Evolutionary conservation across 2,888 invertebrate genomes (phyloP), one percentile per base, ranked within the genome.

Genomic region (Agrotis segetum): DNA sequence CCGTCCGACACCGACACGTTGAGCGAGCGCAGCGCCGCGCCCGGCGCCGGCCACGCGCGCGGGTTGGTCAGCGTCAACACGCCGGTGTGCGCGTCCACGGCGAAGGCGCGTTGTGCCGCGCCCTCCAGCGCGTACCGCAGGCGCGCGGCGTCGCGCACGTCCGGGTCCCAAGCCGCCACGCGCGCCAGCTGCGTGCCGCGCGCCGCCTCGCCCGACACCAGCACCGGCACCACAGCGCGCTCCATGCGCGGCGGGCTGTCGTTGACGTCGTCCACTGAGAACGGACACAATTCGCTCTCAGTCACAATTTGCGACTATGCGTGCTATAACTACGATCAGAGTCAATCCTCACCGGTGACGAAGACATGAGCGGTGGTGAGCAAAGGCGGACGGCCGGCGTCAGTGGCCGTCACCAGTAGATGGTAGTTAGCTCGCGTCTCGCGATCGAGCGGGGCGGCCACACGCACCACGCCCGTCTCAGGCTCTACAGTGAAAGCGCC

Each of bases 1-100:
- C 99, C 99, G 96, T 99, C 99, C 68, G 98, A 98, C 52, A 99
- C 99, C 1, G 99, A 99, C 47, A 99, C 98, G 96, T 99, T 99
- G 73, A 99, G 96, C 80, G 93, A 91, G 87, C 95, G 94, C 87
- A 90, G 88, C 74, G 97, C 94, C 88, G 97, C 97, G 80, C 97
- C 96, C 80, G 97, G 97, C 81, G 97, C 97, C 84, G 98, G 63
- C 84, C 81, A 83, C 89, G 98, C 90, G 77, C 88, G 86, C 77
- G 91, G 58, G 81, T 89, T 89, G 60, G 82, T 86, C 66, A 94
- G 89, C 81, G 90, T 6, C 70, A 94, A 88, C 87, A 93, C 92
- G 87, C 94, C 94, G 52, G 92, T 88, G 88, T 87, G 89, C 85
- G 91, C 69, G 87, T 93, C 83, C 83, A 94, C 86, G 49, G 84